Conservation (phyloP, 2,888 invertebrate genomes). For the Caenorhabditis uteleia region DNA sequence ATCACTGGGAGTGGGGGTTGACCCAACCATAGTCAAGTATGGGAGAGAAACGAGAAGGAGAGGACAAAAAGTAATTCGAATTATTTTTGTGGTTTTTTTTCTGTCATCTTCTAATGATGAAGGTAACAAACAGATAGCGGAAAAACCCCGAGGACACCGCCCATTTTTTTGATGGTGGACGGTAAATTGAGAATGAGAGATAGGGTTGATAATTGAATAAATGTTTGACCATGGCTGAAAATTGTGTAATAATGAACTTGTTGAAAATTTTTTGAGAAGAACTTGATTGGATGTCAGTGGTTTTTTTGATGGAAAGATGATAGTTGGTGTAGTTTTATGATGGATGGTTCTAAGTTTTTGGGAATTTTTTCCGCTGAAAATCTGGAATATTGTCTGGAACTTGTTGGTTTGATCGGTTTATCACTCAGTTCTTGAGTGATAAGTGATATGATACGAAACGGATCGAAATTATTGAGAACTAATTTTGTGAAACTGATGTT, state of each 20-base stretch:
- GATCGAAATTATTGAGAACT: too few relatives aligned
- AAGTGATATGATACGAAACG: too few relatives aligned
- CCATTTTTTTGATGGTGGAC: neutral
- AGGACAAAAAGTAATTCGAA: conserved; percentile 7
- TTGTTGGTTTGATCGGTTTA: too few relatives aligned
- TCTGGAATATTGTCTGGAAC: neutral
- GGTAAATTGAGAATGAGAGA: neutral
- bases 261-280: too few relatives aligned
- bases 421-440: too few relatives aligned
- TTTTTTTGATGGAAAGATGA: neutral
- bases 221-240: too few relatives aligned
- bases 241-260: too few relatives aligned
- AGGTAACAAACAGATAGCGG: neutral
- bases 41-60: too few relatives aligned
- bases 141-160: neutral
- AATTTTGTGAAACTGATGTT: too few relatives aligned
- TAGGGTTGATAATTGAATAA: too few relatives aligned
- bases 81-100: conserved; percentile 4
- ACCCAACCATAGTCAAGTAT: too few relatives aligned
- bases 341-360: neutral
- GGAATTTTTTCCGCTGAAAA: neutral
- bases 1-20: too few relatives aligned
- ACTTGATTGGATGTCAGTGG: neutral
- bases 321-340: neutral
- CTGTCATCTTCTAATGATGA: neutral